Evolutionary conservation across 2,888 invertebrate genomes (phyloP), one percentile per base, ranked within the genome.

Genomic region (Brenthis daphne): DNA sequence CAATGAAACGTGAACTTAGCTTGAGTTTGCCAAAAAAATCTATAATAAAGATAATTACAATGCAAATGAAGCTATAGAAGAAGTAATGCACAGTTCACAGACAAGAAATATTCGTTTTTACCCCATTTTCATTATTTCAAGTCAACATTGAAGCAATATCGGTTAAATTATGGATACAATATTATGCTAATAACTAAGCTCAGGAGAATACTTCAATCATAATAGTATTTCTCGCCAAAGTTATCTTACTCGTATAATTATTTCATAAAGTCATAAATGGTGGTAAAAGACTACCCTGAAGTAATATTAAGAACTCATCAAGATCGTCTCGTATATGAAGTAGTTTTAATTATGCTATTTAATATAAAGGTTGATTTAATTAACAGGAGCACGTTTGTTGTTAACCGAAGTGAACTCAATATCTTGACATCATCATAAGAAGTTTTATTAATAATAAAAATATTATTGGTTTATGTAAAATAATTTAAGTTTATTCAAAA

Each of bases 141-240:
- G 47, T 54, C 53, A 53, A 63, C 63, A 16, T 29, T 20, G 57
- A 47, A 57, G 60, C 64, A 60, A 67, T 70, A 70, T 67, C 51
- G 67, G 60, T 70, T 70, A 64, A 56, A 71, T 71, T 71, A 71
- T 68, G 63, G 50, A 71, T 68, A 68, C 71, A 71, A 71, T 71
- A 71, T 68, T 71, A 68, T 71, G 71, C 65, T 64, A 68, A 71
- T 71, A 24, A 20, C 47, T 37, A 3, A 55, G 29, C 71, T 55
- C 65, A 33, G 12, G 43, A 57, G 50, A 57, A 68, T 68, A 57
- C 68, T 63, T 55, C 56, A 64, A 66, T 71, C 37, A 60, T 29
- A 67, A 67, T 67, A 60, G 63, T 58, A 69, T 67, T 64, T 37
- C 16, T 16, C 24, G 51, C 54, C 13, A 56, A 60, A 67, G 66